Evolutionary conservation across 2,888 invertebrate genomes (phyloP).

Genomic region (Protophormia terraenovae): DNA sequence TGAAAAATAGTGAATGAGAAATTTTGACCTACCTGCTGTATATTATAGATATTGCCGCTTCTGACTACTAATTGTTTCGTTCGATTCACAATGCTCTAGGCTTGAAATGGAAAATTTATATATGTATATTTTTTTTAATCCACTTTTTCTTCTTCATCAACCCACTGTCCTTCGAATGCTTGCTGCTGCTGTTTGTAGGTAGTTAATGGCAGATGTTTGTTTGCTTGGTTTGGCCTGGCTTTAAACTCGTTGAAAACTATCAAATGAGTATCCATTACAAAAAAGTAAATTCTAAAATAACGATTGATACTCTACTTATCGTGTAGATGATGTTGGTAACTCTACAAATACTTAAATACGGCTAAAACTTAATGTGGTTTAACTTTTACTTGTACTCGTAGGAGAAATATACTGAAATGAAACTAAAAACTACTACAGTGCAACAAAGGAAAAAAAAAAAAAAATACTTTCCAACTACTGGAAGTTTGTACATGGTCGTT

Average conservation of each 20-base stretch:
- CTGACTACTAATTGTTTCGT: too few relatives aligned
- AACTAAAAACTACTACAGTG: slow-evolving; percentile 7
- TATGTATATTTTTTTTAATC: background rate
- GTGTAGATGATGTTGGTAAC: background rate
- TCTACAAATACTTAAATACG: slow-evolving; percentile 21
- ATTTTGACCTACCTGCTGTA: too few relatives aligned
- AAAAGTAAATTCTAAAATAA: slow-evolving; percentile 37
- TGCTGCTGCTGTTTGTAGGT: background rate
- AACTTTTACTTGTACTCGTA: slow-evolving; percentile 48
- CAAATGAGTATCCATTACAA: slow-evolving; percentile 41
- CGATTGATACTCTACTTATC: slow-evolving; percentile 43
- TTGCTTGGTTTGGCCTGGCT: background rate
- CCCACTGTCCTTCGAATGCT: background rate
- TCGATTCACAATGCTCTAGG: too few relatives aligned
- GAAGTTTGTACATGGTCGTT: background rate
- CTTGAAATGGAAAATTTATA: background rate
- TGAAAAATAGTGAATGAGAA: too few relatives aligned
- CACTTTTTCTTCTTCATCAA: background rate
- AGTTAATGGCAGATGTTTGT: background rate
- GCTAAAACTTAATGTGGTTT: slow-evolving; percentile 43
- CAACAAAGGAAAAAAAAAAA: background rate
- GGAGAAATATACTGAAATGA: background rate
- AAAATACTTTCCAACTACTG: slow-evolving; percentile 25
- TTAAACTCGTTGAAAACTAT: slow-evolving; percentile 23
- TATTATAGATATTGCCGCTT: too few relatives aligned